Percentiles rank a stretch among this genome's conserved stretches.
Conservation (phyloP, 2,888 invertebrate genomes). For the Lepidochrysops patricia region DNA sequence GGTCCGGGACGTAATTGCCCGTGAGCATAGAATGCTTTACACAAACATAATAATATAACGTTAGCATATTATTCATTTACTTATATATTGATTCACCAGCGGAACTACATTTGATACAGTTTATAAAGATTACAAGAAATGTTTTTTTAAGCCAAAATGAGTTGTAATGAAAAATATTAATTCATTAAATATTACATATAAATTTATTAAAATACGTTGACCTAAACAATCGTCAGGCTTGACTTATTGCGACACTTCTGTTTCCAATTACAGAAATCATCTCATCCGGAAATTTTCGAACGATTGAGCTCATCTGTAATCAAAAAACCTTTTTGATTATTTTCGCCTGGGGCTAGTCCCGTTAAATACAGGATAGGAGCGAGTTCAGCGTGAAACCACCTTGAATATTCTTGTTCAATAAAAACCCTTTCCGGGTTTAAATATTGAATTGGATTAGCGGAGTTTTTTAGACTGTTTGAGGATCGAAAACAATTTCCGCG, state of each 20-base stretch:
- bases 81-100: too few species aligned
- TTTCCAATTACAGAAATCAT: conserved; percentile 4
- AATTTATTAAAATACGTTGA: background rate
- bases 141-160: too few species aligned
- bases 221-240: background rate
- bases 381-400: conserved; percentile 2
- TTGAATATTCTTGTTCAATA: conserved; percentile 8
- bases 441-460: conserved; percentile 5
- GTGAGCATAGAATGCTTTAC: too few species aligned
- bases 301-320: conserved; percentile 5
- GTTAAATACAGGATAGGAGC: conserved; percentile 5
- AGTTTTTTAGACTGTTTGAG: conserved; percentile 1
- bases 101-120: too few species aligned
- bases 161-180: too few species aligned
- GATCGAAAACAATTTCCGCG: conserved; percentile 2
- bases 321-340: conserved; percentile 12
- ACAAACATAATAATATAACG: too few species aligned
- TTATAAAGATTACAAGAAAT: too few species aligned
- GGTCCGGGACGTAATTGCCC: too few species aligned
- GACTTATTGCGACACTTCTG: conserved; percentile 1
- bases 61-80: too few species aligned
- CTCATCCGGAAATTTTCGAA: background rate
- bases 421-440: conserved; percentile 9
- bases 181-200: too few species aligned
- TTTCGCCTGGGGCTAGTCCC: background rate